Evolutionary conservation across 2,888 invertebrate genomes (phyloP).

Genomic region (Stenodera caucasica): DNA sequence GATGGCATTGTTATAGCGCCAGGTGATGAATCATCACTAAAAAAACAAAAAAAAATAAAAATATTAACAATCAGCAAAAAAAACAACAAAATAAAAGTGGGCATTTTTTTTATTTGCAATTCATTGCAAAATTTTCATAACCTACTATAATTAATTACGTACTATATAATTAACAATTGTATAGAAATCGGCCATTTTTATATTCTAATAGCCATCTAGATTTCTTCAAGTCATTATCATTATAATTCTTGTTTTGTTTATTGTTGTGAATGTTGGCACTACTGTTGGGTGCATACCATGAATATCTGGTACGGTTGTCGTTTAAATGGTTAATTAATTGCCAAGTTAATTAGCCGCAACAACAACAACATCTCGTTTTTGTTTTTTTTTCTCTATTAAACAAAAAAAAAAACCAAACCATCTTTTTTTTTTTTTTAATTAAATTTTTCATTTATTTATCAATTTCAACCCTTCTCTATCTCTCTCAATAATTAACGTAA

Average conservation of each 20-base stretch:
- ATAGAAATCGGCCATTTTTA: background rate
- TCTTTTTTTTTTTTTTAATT: background rate
- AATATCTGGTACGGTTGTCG: background rate
- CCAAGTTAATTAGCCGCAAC: background rate
- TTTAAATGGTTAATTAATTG: slow-evolving; percentile 4
- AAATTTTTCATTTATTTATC: too few relatives aligned
- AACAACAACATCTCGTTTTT: background rate
- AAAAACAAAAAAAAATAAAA: slow-evolving; percentile 31
- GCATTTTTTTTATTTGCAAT: too few relatives aligned
- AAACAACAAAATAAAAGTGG: background rate
- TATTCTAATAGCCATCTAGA: background rate
- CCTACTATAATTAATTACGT: slow-evolving; percentile 1
- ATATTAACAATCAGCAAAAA: too few relatives aligned
- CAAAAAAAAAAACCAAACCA: background rate
- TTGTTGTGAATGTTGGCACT: background rate
- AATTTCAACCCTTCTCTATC: background rate
- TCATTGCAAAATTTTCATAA: background rate
- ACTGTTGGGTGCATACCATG: background rate
- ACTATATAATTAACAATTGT: background rate
- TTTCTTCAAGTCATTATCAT: background rate
- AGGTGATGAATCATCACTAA: slow-evolving; percentile 54
- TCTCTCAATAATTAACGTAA: background rate
- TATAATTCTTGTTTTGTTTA: background rate
- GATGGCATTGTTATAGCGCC: slow-evolving; percentile 47
- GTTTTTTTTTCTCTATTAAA: background rate